Evolutionary conservation across 2,888 invertebrate species (phyloP), one percentile per base, ranked within the genome.

Genomic region (Drosophila pegasa): DNA sequence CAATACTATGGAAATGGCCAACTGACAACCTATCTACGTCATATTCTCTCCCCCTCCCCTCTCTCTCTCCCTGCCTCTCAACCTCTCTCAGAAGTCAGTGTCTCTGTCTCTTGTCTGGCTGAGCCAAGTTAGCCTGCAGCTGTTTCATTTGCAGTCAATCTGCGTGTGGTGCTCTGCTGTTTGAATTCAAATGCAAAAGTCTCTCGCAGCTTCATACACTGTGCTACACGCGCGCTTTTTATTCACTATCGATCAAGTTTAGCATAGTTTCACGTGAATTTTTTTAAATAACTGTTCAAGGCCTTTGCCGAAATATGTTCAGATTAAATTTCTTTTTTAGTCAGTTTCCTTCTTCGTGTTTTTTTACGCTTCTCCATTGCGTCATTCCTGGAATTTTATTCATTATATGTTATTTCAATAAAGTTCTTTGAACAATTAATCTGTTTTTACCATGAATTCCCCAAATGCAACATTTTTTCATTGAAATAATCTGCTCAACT

Each of bases 81-180:
- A 1, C 3, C 3, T 10, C 14, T n/a, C 25, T n/a, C n/a, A n/a
- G 7, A 4, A 52, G 10, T 14, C 12, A 9, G n/a, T 10, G 14
- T 4, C 31, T 22, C 40, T 41, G 2, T 41, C 20, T 3, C 14
- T 3, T 7, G 3, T 47, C 20, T 14, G 33, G 3, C 33, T 18
- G 10, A 31, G 25, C 37, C 40, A 20, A 37, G 22, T 33, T 35
- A 43, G 20, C 27, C 27, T 57, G 33, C 50, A 33, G 58, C 50
- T 50, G 33, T 68, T 75, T 62, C 64, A 75, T 75, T 69, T 63
- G 57, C 78, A 75, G 78, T 68, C 77, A 66, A 72, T 51, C 41
- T 55, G 45, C 51, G 60, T 54, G 25, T 35, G 38, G 48, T 43
- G 52, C 29, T 16, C 16, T 48, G 33, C 47, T 22, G 38, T 22